These are phyloP conservation scores for Anaspis maculata DNA, from an alignment of 2,888 invertebrate genomes.

Conservation along the genomic window DNA sequence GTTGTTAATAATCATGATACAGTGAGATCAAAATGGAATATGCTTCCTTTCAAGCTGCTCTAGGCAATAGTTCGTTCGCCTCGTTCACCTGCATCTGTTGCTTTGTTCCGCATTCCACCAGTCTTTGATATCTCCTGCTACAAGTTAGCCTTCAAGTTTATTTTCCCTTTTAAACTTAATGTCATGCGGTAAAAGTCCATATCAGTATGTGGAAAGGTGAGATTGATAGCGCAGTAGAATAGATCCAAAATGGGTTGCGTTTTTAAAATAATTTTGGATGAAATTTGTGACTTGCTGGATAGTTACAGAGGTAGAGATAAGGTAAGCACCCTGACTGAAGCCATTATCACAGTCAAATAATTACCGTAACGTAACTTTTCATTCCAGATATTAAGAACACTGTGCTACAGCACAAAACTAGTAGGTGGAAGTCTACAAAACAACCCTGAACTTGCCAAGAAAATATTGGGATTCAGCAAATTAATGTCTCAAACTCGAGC, in stretches of 20 bases:
- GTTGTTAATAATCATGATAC: no score
- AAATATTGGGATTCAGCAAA: slow-evolving; percentile 53
- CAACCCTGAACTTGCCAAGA: slow-evolving; percentile 52
- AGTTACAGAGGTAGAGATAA: slow-evolving; percentile 83
- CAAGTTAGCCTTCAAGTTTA: no score
- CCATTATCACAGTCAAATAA: slow-evolving; percentile 2
- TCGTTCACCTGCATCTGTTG: no score
- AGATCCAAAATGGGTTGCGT: neutral
- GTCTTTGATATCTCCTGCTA: no score
- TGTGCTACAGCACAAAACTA: slow-evolving; percentile 70
- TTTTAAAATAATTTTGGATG: slow-evolving; percentile 24
- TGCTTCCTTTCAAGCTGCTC: no score
- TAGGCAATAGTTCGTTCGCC: no score
- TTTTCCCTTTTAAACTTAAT: no score
- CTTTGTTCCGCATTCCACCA: no score
- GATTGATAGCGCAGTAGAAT: neutral
- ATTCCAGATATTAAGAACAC: slow-evolving; percentile 60
- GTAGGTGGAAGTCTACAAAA: slow-evolving; percentile 57
- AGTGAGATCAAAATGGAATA: no score
- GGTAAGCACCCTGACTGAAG: slow-evolving; percentile 48
- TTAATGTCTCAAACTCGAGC: slow-evolving; percentile 68
- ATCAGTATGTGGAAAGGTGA: neutral
- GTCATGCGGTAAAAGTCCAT: no score
- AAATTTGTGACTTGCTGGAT: slow-evolving; percentile 64
- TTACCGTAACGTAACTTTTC: slow-evolving; percentile 5